phyloP scores from a whole-genome alignment of 2,113 vertebrate genomes.

The Arvicanthis niloticus region DNA sequence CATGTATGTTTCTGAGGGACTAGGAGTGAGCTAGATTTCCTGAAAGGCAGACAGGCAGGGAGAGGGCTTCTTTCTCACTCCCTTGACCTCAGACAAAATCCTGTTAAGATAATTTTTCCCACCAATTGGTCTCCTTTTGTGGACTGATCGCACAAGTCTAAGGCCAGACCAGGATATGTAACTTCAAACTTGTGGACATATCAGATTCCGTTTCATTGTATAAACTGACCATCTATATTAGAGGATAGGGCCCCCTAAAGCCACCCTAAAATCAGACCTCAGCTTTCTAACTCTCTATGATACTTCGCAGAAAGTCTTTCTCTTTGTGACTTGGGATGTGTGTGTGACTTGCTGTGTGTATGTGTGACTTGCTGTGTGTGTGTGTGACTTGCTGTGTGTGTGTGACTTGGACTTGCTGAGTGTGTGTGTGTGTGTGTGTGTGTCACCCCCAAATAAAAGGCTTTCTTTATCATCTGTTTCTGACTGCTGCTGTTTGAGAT shows the following conservation, averaged over 20 bases:
- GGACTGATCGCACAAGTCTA: not conserved
- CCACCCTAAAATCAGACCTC: not conserved
- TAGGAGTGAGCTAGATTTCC: not conserved
- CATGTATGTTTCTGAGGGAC: too few species aligned
- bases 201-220: not conserved
- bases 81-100: not conserved
- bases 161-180: not conserved
- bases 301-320: not conserved
- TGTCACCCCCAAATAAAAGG: not conserved
- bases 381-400: not conserved
- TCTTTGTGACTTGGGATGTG: not conserved
- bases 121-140: not conserved
- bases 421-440: not conserved
- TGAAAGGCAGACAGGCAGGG: too few species aligned
- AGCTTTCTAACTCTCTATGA: not conserved
- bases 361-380: too few species aligned
- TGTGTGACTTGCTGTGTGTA: too few species aligned
- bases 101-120: not conserved
- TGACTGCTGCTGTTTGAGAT: not conserved
- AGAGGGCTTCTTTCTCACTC: not conserved
- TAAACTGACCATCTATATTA: not conserved
- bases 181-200: not conserved
- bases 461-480: not conserved
- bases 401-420: not conserved
- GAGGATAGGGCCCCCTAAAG: accelerated